phyloP scores from a whole-genome alignment of 1,140 invertebrate species.

The Himalopsyche phryganea region DNA sequence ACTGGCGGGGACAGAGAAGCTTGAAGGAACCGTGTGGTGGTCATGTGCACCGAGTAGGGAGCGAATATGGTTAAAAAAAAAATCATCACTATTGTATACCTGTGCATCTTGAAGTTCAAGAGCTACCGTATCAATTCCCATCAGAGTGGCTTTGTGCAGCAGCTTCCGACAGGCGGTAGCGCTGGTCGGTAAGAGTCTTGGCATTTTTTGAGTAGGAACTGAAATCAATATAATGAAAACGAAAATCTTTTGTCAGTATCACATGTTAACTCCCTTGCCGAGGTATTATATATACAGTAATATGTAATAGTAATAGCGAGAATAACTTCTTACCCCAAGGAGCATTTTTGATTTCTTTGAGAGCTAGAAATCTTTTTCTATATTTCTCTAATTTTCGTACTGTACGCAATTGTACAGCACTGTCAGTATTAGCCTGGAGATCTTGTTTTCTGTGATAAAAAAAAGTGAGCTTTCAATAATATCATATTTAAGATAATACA shows the following conservation, averaged over 20 bases:
- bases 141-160: slow-evolving; percentile 81
- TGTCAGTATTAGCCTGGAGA: slow-evolving; percentile 50
- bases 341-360: slow-evolving; percentile 70
- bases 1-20: too few species aligned
- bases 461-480: too few species aligned
- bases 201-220: slow-evolving; percentile 94
- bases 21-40: too few species aligned
- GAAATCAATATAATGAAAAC: slow-evolving; percentile 19
- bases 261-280: background rate
- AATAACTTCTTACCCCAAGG: slow-evolving; percentile 73
- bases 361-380: slow-evolving; percentile 67
- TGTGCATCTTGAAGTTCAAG: slow-evolving; percentile 79
- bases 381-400: slow-evolving; percentile 75
- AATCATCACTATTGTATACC: slow-evolving; percentile 33
- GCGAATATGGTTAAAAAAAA: too few species aligned
- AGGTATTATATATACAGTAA: too few species aligned
- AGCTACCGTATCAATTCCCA: slow-evolving; percentile 79
- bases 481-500: too few species aligned
- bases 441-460: slow-evolving; percentile 39
- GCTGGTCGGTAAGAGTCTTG: slow-evolving; percentile 82
- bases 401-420: slow-evolving; percentile 69
- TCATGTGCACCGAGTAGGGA: too few species aligned
- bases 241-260: background rate
- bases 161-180: slow-evolving; percentile 83
- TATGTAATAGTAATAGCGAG: too few species aligned